Base-by-base conservation (phyloP, 2,888 invertebrate genomes). In the Mesopsocus fuscifrons region DNA sequence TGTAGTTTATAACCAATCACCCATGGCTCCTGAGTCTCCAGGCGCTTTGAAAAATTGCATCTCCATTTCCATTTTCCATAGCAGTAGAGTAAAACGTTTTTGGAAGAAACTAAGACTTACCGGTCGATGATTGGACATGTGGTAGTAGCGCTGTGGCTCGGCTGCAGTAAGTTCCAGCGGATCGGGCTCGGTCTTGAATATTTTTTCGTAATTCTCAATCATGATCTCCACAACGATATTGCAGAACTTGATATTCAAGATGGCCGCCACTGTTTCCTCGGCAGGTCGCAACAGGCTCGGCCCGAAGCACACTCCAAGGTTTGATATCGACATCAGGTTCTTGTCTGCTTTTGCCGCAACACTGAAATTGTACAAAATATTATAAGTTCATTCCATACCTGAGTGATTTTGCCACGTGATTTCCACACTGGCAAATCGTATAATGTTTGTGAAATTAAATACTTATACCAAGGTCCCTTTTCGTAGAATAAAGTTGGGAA, bases 201-300 rank as follows among this genome's bases (percentile, higher is more conserved):
- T 57, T 60, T 72, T 71, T 44, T 83, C 77, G 59, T 77, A 83
- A 62, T 88, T 83, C 53, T 87, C 84, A 47, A 97, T 85, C 49
- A 97, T 70, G 57, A 95, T 87, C 68, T 97, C 95, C 44, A 97
- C 91, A 50, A 97, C 88, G 56, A 97, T 88, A 66, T 97, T 97
- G 67, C 91, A 92, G 69, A 97, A 98, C 67, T 98, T 98, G 52
- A 97, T 85, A 64, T 98, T 94, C 72, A 97, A 82, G 57, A 98
- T 95, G 57, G 94, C 89, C 45, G 97, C 94, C 46, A 98, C 88
- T 6, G 94, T 89, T 67, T 97, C 95, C 59, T 92, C 88, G 66
- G 88, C 83, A 4, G 95, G 87, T 47, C 95, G 72, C 59, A 98
- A 69, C 54, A 98, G 68, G 41, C 95, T 95, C 22, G 97, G 97